Evolutionary conservation across 2,888 invertebrate species (phyloP), one percentile per base, ranked within the genome.

Genomic region (Melipona bicolor): DNA sequence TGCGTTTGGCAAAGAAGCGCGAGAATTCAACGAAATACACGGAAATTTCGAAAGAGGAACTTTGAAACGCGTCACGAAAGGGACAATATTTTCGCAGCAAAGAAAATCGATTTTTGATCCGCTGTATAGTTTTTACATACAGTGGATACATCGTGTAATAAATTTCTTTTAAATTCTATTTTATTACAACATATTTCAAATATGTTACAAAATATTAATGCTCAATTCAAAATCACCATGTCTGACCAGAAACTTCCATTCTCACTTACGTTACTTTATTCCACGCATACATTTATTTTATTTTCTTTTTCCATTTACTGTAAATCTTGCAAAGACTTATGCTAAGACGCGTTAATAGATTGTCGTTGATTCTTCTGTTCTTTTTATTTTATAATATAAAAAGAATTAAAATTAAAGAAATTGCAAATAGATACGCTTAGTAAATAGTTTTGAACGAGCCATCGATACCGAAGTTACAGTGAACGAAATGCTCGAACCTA

Each of bases 11-110:
- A 21, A 77, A 65, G 21, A 50, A 4, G 27, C 17, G 13, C 11
- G 54, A 32, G 32, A 32, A 59, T 62, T 79, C 43, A 15, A 72
- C 67, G 72, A 79, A 72, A 72, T 78, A 72, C n/a, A 65, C 49
- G 49, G 61, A 67, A 81, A 81, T 61, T 61, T 24, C 43, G 5
- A 49, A 59, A 49, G 59, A 71, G 49, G 17, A 54, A 78, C 59
- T 71, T 43, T 77, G 52, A 43, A 36, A 43, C 17, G 49, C 36
- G 36, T 19, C 24, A 36, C 11, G 17, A 17, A 49, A 54, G 6
- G 15, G 13, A n/a, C 13, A 59, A 77, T 64, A 36, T 70, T 65
- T 64, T 36, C 77, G 56, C 59, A 24, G 19, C 17, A 17, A 59
- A 67, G 43, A 61, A 21, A 21, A 62, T 76, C 11, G 5, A 36